Evolutionary conservation across 2,113 vertebrate genomes (phyloP), one percentile per base, ranked within the genome.

Genomic region (Salminus brasiliensis): DNA sequence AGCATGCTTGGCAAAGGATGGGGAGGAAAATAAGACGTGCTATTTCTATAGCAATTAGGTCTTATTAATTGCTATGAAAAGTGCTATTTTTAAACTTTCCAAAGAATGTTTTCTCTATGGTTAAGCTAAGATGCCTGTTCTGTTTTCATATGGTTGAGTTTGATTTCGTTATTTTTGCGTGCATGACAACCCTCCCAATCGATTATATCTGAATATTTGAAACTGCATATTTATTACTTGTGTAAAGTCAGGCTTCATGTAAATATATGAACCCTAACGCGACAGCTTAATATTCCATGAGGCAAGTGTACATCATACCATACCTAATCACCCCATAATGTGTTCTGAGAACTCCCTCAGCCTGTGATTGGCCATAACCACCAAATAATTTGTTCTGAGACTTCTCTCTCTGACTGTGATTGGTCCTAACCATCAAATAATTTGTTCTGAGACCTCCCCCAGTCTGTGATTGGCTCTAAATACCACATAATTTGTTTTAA

Each of bases 1-100:
- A 81, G 73, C 62, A 76, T 76, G 72, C 55, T 70, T 60, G 62
- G 36, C 47, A 72, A 78, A 27, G 29, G 36, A 68, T 39, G 72
- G 59, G 11, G 70, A 72, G 43, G 49, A 69, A 52, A 66, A 25
- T 63, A 60, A 16, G 53, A 43, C 21, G 30, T 10, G 6, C 6
- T 49, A 47, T 69, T 21, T 30, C 47, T n/a, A n/a, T n/a, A n/a
- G n/a, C n/a, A n/a, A n/a, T n/a, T n/a, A n/a, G n/a, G n/a, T 29
- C 41, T 68, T 30, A 70, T 49, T 49, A 65, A 69, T 27, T 69
- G 45, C 16, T 27, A 68, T n/a, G 36, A 52, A 43, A 32, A 52
- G 27, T 53, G 66, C 53, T 78, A 78, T 59, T 59, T 59, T 70
- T 57, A 78, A 70, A 55, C 27, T 34, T 59, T 30, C 21, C 41